These are phyloP conservation scores for Brevimyrus niger DNA, from an alignment of 2,113 vertebrate species.

Conservation along the genomic window DNA sequence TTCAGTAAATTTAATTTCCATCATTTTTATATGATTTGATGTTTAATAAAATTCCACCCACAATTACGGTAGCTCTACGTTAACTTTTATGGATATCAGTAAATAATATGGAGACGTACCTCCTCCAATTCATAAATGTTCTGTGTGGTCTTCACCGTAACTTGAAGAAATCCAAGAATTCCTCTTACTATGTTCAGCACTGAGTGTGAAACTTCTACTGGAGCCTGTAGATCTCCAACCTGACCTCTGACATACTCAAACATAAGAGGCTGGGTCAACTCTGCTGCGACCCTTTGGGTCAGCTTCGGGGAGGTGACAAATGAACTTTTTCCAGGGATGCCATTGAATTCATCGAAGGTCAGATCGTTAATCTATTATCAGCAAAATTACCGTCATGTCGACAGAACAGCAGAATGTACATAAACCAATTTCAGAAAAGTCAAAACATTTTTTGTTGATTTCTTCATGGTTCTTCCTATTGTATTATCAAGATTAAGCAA, in stretches of 20 bases:
- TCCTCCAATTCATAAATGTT: constrained; percentile 57
- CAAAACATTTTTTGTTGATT: not conserved
- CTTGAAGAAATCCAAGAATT: constrained; percentile 57
- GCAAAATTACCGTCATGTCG: not conserved
- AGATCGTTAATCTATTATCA: constrained; percentile 49
- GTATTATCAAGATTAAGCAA: not conserved
- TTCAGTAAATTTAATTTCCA: not conserved
- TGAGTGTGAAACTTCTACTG: constrained; percentile 45
- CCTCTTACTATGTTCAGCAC: constrained; percentile 63
- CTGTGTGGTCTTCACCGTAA: constrained; percentile 62
- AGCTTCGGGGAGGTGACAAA: constrained; percentile 45
- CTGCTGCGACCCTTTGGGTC: constrained; percentile 36
- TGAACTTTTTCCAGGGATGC: constrained; percentile 39
- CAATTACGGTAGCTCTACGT: not conserved
- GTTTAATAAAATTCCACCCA: not conserved
- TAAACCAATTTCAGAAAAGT: not conserved
- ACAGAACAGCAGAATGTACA: not conserved
- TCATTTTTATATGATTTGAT: not conserved
- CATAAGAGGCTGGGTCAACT: constrained; percentile 51
- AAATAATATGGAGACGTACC: constrained; percentile 33
- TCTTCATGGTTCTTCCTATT: not conserved
- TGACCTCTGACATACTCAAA: constrained; percentile 53
- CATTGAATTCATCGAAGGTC: constrained; percentile 58
- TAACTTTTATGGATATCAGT: not conserved
- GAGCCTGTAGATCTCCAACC: constrained; percentile 44